phyloP scores from a whole-genome alignment of 1,140 invertebrate species.

The Sarcophaga peregrina region DNA sequence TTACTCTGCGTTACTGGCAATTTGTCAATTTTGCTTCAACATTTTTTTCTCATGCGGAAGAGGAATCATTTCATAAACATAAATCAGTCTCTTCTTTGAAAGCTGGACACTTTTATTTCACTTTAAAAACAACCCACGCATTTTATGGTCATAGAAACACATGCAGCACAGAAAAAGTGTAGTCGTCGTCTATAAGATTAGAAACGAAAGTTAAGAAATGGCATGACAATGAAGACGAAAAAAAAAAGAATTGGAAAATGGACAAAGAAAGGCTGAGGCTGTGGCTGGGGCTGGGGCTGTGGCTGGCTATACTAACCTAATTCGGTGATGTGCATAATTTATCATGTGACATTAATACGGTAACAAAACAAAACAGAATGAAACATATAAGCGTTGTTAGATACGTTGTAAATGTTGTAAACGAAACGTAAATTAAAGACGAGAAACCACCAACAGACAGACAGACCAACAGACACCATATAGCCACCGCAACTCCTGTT shows the following conservation, averaged over 20 bases:
- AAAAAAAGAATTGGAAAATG: not conserved
- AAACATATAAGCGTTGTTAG: not conserved
- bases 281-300: too few relatives aligned
- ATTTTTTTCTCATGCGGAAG: too few relatives aligned
- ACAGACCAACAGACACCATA: not conserved
- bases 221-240: not conserved
- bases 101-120: constrained; percentile 14
- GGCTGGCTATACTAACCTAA: not conserved
- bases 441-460: not conserved
- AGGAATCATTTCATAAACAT: not conserved
- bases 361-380: constrained; percentile 10
- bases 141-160: not conserved
- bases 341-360: constrained; percentile 15
- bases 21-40: too few relatives aligned
- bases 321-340: constrained; percentile 26
- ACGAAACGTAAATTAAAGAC: not conserved
- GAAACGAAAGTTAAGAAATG: not conserved
- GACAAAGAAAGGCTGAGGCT: not conserved
- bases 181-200: constrained; percentile 18
- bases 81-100: not conserved
- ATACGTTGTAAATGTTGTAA: not conserved
- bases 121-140: constrained; percentile 8
- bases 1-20: too few relatives aligned
- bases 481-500: not conserved
- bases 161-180: not conserved